Base-by-base conservation (phyloP, 2,113 vertebrate species). In the Bufo bufo region DNA sequence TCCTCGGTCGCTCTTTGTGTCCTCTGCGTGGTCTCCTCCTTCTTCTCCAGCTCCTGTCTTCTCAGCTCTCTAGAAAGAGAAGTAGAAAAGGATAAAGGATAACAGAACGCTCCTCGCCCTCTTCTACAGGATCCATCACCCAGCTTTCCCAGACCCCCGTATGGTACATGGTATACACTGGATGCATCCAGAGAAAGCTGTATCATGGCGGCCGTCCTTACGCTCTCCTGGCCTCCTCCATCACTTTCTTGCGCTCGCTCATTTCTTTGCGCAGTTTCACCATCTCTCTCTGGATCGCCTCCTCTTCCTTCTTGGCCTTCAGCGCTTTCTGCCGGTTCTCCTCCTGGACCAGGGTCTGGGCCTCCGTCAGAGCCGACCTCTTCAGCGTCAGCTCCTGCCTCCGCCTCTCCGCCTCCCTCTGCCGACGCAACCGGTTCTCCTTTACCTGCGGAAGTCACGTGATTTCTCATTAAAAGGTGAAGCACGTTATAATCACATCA, bases 251-350 rank as follows among this genome's bases (percentile, higher is more conserved):
- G 90, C 93, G 95, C 89, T 96, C 96, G 87, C 95, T 93, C 92
- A 97, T 96, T 92, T 97, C 94, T 45, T 94, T 96, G 59, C 95
- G 93, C 84, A 99, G 93, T 79, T 93, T 95, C 88, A 97, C 94
- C 94, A 97, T 95, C 94, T 97, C 97, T 91, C 94, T 95, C 90
- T 95, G 96, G 88, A 99, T 93, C 86, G 94, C 93, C 85, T 96
- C 94, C 61, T 97, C 96, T 84, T 98, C 95, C 85, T 92, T 95
- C 83, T 88, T 94, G 52, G 92, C 94, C 89, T 96, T 93, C 90
- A 95, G 90, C 49, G 88, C 95, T 89, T 93, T 96, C 90, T 88
- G 96, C 83, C 75, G 94, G 77, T 96, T 94, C 71, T 96, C 93
- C 87, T 94, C 92, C 89, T 91, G 93, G 71, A 95, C 93, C 89